Base-by-base conservation (phyloP, 1,140 invertebrate species). In the Brachionus manjavacas region DNA sequence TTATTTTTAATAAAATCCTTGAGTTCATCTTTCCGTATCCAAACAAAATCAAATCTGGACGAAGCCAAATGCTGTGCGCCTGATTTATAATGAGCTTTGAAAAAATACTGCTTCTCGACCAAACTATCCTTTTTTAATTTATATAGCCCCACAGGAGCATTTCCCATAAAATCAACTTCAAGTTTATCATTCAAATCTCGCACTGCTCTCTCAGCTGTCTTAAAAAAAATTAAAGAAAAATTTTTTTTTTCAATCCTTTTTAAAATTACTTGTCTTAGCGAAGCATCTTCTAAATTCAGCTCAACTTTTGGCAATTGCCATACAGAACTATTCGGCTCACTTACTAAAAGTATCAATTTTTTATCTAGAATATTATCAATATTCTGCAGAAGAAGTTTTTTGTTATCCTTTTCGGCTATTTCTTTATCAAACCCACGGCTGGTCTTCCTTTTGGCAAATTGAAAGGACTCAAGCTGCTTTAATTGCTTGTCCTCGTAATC, bases 1-100 rank as follows among this genome's bases (percentile, higher is more conserved):
- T 60, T 68, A 35, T 60, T 68, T 81, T 81, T 81, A 68, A 81
- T 68, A 39, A 81, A 81, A 68, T 81, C 79, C 31, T 81, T 81
- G 20, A 81, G 41, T 43, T 81, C 79, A 68, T 81, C 79, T 81
- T 81, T 81, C 0, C 79, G 20, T 68, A 81, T 68, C 79, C 79
- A 81, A 20, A 81, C 52, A 81, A 81, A 81, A 28, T 81, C 79
- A 11, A 81, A 25, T 23, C 52, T 76, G 1, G 79, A 81, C 2
- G 52, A 64, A 20, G 79, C 79, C 31, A 81, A 43, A 23, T 31
- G 35, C 41, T 81, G 35, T 6, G 52, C 79, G 35, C 79, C 79
- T 16, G 79, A 60, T 60, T 68, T 60, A 20, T 81, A 81, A 2
- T 81, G 79, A n/a, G 79, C 79, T 46, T 81, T 81, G 20, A 81